These are phyloP conservation scores for Oreotrochilus melanogaster DNA, from an alignment of 2,113 vertebrate genomes.

Conservation along the genomic window DNA sequence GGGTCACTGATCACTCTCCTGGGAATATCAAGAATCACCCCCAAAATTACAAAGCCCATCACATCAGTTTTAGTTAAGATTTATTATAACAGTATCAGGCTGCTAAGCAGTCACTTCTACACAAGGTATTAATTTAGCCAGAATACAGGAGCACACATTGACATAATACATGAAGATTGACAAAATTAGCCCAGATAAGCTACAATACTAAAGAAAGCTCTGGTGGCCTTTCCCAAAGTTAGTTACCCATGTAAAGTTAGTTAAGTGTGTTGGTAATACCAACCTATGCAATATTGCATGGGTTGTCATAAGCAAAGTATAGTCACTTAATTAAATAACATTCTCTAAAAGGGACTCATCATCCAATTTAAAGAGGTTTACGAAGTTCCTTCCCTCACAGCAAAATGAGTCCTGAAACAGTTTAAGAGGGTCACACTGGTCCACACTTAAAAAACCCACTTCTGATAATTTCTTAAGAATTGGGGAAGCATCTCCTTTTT, in stretches of 20 bases:
- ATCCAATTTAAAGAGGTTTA: neutral
- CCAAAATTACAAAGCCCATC: neutral
- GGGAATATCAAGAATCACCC: rapidly evolving
- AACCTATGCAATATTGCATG: neutral
- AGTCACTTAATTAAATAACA: neutral
- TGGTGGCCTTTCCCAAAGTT: neutral
- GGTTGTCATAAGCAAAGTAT: neutral
- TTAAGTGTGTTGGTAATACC: neutral
- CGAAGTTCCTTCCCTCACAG: neutral
- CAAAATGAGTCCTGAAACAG: neutral
- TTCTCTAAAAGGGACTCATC: neutral
- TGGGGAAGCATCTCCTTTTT: neutral
- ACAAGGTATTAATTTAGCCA: rapidly evolving
- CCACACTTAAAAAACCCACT: neutral
- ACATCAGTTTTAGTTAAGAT: neutral
- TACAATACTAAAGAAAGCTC: neutral
- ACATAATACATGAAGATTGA: rapidly evolving
- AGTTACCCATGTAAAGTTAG: neutral
- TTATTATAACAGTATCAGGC: neutral
- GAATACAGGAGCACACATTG: neutral
- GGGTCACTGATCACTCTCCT: neutral
- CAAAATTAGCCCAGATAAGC: neutral
- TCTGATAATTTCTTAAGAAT: neutral
- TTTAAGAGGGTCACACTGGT: neutral
- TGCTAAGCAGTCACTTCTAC: neutral